Conservation (phyloP, 2,797 vertebrate genomes). For the Threskiornis aethiopicus region DNA sequence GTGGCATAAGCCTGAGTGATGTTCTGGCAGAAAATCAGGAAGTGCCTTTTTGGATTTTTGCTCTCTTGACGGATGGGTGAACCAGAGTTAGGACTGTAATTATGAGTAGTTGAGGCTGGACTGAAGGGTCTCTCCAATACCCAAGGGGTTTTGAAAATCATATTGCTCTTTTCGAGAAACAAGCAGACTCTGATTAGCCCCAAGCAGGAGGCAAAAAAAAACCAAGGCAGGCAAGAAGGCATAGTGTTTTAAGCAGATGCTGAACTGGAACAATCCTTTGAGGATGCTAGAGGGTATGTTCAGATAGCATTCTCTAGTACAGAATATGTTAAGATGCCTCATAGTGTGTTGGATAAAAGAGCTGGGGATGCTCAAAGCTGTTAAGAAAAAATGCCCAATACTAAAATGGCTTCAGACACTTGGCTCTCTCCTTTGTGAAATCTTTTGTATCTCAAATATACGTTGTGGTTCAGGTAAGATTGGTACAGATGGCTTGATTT, state of each 20-base stretch:
- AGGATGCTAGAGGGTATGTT: background rate
- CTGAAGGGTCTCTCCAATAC: background rate
- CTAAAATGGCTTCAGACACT: background rate
- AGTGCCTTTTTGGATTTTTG: background rate
- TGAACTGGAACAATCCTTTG: background rate
- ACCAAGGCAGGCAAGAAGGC: background rate
- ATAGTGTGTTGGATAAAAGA: background rate
- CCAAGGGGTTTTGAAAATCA: background rate
- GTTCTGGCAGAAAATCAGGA: background rate
- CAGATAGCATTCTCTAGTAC: background rate
- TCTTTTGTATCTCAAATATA: background rate
- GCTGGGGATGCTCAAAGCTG: background rate
- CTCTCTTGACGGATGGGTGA: background rate
- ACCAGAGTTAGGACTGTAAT: background rate
- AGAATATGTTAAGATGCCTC: background rate
- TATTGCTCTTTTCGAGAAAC: slow-evolving; percentile 10
- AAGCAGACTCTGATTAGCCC: background rate
- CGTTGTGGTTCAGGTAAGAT: background rate
- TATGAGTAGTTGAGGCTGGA: background rate
- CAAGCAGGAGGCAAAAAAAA: background rate
- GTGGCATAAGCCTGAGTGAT: background rate
- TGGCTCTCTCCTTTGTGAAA: background rate
- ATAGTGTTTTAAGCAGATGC: background rate
- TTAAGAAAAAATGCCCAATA: background rate
- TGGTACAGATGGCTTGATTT: background rate